These are phyloP conservation scores for Vanessa tameamea DNA, from an alignment of 1,140 invertebrate species.

Conservation along the genomic window DNA sequence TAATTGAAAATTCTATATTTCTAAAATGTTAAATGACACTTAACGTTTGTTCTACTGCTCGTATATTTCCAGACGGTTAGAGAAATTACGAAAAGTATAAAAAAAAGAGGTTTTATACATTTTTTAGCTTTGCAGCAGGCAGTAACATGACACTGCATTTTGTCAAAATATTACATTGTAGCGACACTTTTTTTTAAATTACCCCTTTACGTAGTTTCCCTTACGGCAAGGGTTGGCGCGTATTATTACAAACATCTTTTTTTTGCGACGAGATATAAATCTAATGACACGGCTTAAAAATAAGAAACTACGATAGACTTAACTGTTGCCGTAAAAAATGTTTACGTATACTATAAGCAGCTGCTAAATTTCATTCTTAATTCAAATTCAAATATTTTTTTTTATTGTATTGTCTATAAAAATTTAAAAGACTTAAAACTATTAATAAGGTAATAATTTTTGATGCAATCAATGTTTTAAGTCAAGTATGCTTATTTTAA, in stretches of 20 bases:
- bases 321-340: conserved; percentile 3
- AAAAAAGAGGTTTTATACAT: conserved; percentile 23
- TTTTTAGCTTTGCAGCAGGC: conserved; percentile 32
- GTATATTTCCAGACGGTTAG: no score
- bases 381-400: no score
- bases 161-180: conserved; percentile 75
- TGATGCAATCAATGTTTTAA: background rate
- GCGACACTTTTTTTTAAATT: conserved; percentile 55
- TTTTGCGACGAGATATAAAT: conserved; percentile 60
- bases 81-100: conserved; percentile 6
- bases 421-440: no score
- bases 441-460: no score
- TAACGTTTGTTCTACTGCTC: no score
- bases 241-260: conserved; percentile 50
- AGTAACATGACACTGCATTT: conserved; percentile 71
- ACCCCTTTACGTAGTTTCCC: conserved; percentile 48
- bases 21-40: no score
- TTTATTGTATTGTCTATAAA: no score
- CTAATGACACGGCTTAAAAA: conserved; percentile 44
- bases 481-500: background rate
- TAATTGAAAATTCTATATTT: no score
- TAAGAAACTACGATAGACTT: background rate
- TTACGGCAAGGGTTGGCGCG: conserved; percentile 46
- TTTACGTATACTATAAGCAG: background rate
- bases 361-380: background rate